Evolutionary conservation across 35 echinoderm and acorn worm species (phyloP), one percentile per base, ranked within the genome.

Genomic region (Hemicentrotus pulcherrimus): DNA sequence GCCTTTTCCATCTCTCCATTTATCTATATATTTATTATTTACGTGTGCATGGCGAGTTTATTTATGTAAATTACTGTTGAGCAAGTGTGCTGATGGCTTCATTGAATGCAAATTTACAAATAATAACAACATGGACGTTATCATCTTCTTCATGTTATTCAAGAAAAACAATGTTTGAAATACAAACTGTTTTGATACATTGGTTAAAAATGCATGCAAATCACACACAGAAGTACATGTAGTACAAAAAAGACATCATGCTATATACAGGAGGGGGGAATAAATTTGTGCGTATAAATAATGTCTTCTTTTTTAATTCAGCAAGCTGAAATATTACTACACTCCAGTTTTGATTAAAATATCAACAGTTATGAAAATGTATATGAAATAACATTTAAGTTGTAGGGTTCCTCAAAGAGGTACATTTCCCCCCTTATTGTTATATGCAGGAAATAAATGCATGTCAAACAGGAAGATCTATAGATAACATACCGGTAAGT

Each of bases 151-250:
- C 15, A 9, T 14, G 50, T 55, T 2, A 55, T 10, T 55, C 50
- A 55, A 55, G 50, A 55, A 55, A 55, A 13, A 52, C 50, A 55
- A 55, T 55, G 50, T 55, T 22, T 78, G 19, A 78, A 78, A 78
- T n/a, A 78, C 22, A 78, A n/a, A 22, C 65, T 78, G n/a, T 78
- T 78, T 78, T 78, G 3, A 78, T 78, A 78, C 65, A 78, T 78
- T 78, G 65, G 65, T 78, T 59, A 78, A 78, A 78, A 78, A 28
- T 78, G 65, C 65, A 78, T 78, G 65, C 65, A 78, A 78, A 28
- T 78, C 65, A 78, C 65, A 78, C 65, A 78, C 65, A 78, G 65
- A 28, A 78, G 28, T 41, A 41, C 35, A 41, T 41, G 35, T 78
- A 78, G 65, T 78, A n/a, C 65, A 78, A 78, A 78, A 70, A 18